Percentiles rank a stretch among this genome's conserved stretches.
phyloP scores from a whole-genome alignment of 2,888 invertebrate genomes.

The Scaptomyza flava region DNA sequence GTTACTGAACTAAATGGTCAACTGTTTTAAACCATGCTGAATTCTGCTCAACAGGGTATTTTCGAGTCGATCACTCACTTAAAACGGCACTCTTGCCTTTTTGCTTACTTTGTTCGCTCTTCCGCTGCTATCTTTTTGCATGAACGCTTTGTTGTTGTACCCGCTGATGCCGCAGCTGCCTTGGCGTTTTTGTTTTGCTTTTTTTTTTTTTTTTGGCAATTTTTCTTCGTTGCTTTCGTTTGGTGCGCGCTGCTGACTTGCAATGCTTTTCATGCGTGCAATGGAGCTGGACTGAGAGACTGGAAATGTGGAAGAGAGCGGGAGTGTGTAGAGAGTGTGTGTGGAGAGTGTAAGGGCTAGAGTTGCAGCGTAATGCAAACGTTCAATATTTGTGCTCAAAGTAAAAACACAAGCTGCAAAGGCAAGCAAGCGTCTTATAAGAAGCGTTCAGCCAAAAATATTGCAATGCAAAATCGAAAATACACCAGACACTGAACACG shows the following conservation, averaged over 20 bases:
- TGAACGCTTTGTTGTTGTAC: constrained; percentile 46
- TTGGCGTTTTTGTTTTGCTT: constrained; percentile 30
- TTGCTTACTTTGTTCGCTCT: constrained; percentile 23
- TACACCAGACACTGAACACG: constrained; percentile 46
- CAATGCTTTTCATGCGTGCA: constrained; percentile 74
- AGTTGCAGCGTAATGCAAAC: constrained; percentile 56
- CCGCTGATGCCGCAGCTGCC: constrained; percentile 22
- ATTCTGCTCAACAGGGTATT: neutral
- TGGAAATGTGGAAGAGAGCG: neutral
- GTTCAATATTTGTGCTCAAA: constrained; percentile 74
- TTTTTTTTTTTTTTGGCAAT: constrained; percentile 71
- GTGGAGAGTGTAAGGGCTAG: neutral
- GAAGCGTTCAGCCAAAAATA: constrained; percentile 76
- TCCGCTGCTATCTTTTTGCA: constrained; percentile 59
- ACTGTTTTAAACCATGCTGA: neutral
- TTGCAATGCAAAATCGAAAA: constrained; percentile 75
- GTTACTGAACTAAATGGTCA: no score
- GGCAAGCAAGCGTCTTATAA: constrained; percentile 43
- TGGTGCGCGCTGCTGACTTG: constrained; percentile 73
- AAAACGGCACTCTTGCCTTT: neutral
- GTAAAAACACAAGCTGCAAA: constrained; percentile 48
- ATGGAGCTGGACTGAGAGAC: constrained; percentile 26
- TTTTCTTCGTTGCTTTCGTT: constrained; percentile 67
- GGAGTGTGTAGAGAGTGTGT: neutral
- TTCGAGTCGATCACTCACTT: neutral